These are phyloP conservation scores for Thalassophryne amazonica DNA, from an alignment of 2,797 vertebrate genomes.

Conservation along the genomic window DNA sequence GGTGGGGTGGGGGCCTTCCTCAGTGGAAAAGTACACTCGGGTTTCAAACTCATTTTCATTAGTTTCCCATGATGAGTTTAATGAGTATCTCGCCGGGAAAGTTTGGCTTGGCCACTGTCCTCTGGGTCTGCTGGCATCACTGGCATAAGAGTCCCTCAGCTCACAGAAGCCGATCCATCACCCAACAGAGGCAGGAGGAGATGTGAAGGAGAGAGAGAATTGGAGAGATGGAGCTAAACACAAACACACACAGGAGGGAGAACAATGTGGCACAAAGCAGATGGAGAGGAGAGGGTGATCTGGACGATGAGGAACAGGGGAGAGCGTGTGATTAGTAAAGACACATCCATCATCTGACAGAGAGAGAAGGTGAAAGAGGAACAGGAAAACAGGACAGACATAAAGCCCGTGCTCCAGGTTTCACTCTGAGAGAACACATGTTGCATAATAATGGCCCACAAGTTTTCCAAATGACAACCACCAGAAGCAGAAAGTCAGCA, in stretches of 20 bases:
- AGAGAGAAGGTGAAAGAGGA: background rate
- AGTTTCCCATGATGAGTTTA: conserved; percentile 67
- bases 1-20: too few species aligned
- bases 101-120: conserved; percentile 47
- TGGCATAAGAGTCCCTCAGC: conserved; percentile 29
- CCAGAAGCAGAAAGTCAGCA: too few species aligned
- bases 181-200: conserved; percentile 18
- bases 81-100: conserved; percentile 51
- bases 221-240: background rate
- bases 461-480: too few species aligned
- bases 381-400: background rate
- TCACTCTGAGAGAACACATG: too few species aligned
- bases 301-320: conserved; percentile 6
- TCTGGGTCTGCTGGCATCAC: conserved; percentile 45
- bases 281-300: conserved; percentile 25
- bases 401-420: too few species aligned
- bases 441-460: too few species aligned
- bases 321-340: conserved; percentile 27
- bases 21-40: conserved; percentile 31
- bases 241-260: background rate
- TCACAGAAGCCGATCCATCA: conserved; percentile 38
- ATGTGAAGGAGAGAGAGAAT: conserved; percentile 10
- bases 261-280: conserved; percentile 13
- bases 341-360: conserved; percentile 32
- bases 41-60: conserved; percentile 66